These are phyloP conservation scores for Eilema sororculum DNA, from an alignment of 2,888 invertebrate species.

Conservation along the genomic window DNA sequence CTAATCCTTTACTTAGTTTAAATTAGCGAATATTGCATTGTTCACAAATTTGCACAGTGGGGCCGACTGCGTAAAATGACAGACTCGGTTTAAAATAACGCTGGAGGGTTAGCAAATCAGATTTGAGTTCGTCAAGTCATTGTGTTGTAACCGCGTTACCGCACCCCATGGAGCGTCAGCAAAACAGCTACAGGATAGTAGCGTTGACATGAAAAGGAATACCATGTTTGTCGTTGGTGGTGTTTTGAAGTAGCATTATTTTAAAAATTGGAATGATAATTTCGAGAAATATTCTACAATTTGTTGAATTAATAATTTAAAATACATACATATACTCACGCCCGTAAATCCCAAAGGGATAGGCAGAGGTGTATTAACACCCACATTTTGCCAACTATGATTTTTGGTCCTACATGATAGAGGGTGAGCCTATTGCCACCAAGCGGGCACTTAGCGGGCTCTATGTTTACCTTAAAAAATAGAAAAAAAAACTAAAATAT, in stretches of 20 bases:
- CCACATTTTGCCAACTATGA: too few relatives aligned
- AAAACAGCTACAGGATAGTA: constrained; percentile 27
- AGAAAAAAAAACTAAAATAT: too few relatives aligned
- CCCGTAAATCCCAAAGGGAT: too few relatives aligned
- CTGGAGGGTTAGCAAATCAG: constrained; percentile 82
- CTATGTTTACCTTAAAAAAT: too few relatives aligned
- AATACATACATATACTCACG: too few relatives aligned
- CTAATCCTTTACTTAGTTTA: constrained; percentile 21
- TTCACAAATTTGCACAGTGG: constrained; percentile 44
- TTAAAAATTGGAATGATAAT: background rate
- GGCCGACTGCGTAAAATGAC: constrained; percentile 77
- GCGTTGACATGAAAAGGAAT: background rate
- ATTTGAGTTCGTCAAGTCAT: constrained; percentile 86
- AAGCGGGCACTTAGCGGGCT: too few relatives aligned
- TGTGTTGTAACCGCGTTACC: constrained; percentile 81
- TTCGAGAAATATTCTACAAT: background rate
- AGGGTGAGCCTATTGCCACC: too few relatives aligned
- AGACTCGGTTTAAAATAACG: constrained; percentile 84
- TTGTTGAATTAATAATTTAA: too few relatives aligned
- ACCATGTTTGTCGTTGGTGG: background rate
- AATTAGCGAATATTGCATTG: constrained; percentile 17
- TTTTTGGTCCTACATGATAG: too few relatives aligned
- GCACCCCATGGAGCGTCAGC: constrained; percentile 67
- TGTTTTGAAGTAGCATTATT: background rate
- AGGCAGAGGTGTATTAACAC: too few relatives aligned